These are phyloP conservation scores for Saturnia japonica DNA, from an alignment of 2,888 invertebrate species.

Conservation along the genomic window DNA sequence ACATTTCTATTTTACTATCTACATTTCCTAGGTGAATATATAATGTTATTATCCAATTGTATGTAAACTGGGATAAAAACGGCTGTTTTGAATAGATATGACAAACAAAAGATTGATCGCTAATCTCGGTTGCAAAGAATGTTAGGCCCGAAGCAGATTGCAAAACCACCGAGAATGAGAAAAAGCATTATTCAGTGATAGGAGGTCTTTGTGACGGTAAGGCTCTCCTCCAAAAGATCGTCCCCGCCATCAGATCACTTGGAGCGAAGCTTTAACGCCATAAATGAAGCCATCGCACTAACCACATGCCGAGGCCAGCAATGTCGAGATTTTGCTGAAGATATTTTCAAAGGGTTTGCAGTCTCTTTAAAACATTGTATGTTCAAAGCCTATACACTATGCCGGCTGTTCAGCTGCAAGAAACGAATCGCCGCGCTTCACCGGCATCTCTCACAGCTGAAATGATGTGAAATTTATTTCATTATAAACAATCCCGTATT, in stretches of 20 bases:
- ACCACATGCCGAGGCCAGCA: neutral
- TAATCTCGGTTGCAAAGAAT: neutral
- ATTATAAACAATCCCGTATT: neutral
- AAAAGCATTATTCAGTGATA: slow-evolving; percentile 16
- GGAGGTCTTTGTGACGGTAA: slow-evolving; percentile 14
- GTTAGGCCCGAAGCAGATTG: neutral
- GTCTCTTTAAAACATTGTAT: neutral
- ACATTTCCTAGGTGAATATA: neutral
- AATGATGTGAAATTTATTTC: too few relatives aligned
- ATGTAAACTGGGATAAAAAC: neutral
- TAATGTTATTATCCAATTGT: neutral
- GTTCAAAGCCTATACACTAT: too few relatives aligned
- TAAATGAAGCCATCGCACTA: neutral
- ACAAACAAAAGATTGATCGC: neutral
- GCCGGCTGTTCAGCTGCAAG: too few relatives aligned
- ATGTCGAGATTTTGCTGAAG: neutral
- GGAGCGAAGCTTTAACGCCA: neutral
- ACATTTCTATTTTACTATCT: neutral
- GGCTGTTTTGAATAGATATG: neutral
- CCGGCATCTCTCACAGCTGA: too few relatives aligned
- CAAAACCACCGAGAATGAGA: neutral
- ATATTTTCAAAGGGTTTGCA: neutral
- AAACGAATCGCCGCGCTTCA: too few relatives aligned
- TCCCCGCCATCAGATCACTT: neutral
- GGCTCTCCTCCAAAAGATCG: neutral